Conservation (phyloP, 2,113 vertebrate species). For the Leucopsar rothschildi region DNA sequence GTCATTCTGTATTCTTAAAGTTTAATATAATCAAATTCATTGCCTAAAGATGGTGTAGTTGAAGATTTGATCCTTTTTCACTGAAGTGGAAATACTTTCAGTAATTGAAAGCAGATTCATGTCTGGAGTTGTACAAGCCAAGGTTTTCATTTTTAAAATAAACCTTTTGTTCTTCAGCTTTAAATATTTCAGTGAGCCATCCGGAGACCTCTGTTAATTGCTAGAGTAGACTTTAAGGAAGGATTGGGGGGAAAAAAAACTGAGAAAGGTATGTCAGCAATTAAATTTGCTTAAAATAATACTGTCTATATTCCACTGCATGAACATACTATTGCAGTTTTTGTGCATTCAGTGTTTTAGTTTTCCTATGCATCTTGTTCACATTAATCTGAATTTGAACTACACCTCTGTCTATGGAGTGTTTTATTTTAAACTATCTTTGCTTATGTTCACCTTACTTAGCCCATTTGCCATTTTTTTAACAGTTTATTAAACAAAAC, state of each 20-base stretch:
- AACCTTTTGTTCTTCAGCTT: conserved; percentile 80
- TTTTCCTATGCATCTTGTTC: not conserved
- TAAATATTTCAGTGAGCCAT: conserved; percentile 62
- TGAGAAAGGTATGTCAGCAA: conserved; percentile 47
- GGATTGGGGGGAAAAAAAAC: not conserved
- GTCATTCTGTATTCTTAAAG: conserved; percentile 53
- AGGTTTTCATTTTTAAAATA: conserved; percentile 77
- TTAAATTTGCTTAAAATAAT: conserved; percentile 6
- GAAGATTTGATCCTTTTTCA: conserved; percentile 77
- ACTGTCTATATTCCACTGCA: not conserved
- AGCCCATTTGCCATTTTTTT: not conserved
- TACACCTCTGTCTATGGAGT: not conserved
- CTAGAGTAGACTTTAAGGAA: conserved; percentile 60
- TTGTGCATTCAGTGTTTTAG: not conserved
- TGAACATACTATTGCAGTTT: not conserved
- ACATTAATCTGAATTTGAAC: not conserved
- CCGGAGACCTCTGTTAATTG: conserved; percentile 67
- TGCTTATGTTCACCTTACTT: not conserved
- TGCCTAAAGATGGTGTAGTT: conserved; percentile 73
- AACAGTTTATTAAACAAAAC: not conserved
- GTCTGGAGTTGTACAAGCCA: conserved; percentile 76
- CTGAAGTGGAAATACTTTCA: conserved; percentile 79
- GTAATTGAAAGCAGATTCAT: conserved; percentile 80
- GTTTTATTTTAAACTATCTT: not conserved
- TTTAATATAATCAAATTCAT: conserved; percentile 68